Evolutionary conservation across 2,888 invertebrate species (phyloP), one percentile per base, ranked within the genome.

Genomic region (Cyaniris semiargus): DNA sequence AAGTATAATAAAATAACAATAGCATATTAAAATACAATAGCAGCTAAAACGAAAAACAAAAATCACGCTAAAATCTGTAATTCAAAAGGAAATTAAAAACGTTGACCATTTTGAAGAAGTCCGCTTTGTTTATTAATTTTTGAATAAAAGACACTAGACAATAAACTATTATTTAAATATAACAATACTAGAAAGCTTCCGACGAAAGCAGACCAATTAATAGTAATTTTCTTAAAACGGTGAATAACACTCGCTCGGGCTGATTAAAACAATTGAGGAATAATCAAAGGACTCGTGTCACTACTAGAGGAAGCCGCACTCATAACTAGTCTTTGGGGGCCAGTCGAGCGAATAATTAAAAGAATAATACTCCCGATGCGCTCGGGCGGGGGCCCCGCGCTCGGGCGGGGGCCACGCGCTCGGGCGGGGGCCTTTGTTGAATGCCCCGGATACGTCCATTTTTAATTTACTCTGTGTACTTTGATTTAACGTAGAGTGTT

Each of bases 401-500:
- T 31, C 4, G 21, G 70, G 18, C 70, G 34, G 71, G 38, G n/a
- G n/a, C 71, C 38, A 13, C 70, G 70, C 70, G 21, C 34, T 21
- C 7, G 38, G 21, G 71, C 71, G 38, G 38, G 34, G 38, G 71
- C 71, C 38, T 38, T 71, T 71, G 71, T 71, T 38, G 66, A 66
- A 31, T 38, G n/a, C 71, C 18, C 71, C 71, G 71, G 21, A 38
- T 71, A 38, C 71, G 38, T 38, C 38, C 34, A 38, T 38, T 71
- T 71, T 71, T 71, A 71, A 71, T 71, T 71, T 71, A 38, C 71
- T 71, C 38, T 71, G 38, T 71, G 71, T 71, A 71, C 71, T n/a
- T 71, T 38, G 21, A 38, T 66, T 66, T 66, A 66, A 66, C 66
- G 27, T 66, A 27, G 27, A 66, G 27, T 66, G 15, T 31, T 66